These are phyloP conservation scores for Fregetta grallaria DNA, from an alignment of 2,113 vertebrate genomes.

Conservation along the genomic window DNA sequence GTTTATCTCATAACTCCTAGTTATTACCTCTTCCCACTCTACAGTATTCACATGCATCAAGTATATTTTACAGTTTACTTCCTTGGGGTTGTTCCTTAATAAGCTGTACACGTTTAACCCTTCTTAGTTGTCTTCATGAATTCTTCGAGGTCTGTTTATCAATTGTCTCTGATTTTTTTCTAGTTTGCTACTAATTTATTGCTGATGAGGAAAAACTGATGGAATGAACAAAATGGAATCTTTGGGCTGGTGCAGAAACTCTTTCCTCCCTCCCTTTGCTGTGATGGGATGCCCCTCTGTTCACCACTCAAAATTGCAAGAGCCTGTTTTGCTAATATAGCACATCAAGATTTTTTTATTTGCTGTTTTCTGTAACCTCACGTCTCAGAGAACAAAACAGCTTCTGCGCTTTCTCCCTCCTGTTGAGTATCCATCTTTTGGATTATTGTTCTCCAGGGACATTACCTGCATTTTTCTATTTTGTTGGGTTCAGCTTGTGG, in stretches of 20 bases:
- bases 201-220: background rate
- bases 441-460: background rate
- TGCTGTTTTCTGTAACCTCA: background rate
- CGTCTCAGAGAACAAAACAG: background rate
- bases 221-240: background rate
- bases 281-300: background rate
- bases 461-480: background rate
- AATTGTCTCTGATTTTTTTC: background rate
- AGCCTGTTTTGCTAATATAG: background rate
- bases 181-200: background rate
- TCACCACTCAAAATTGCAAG: background rate
- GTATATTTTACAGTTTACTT: background rate
- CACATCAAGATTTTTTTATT: background rate
- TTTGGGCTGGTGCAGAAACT: background rate
- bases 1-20: background rate
- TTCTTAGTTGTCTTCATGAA: background rate
- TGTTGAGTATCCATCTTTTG: slow-evolving; percentile 8
- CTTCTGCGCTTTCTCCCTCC: background rate
- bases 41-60: background rate
- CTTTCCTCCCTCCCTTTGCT: background rate
- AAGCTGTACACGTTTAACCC: background rate
- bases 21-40: background rate
- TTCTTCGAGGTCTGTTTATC: background rate
- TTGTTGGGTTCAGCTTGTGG: background rate
- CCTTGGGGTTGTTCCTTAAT: background rate